Conservation (phyloP, 2,888 invertebrate species). For the Sympetrum striolatum region DNA sequence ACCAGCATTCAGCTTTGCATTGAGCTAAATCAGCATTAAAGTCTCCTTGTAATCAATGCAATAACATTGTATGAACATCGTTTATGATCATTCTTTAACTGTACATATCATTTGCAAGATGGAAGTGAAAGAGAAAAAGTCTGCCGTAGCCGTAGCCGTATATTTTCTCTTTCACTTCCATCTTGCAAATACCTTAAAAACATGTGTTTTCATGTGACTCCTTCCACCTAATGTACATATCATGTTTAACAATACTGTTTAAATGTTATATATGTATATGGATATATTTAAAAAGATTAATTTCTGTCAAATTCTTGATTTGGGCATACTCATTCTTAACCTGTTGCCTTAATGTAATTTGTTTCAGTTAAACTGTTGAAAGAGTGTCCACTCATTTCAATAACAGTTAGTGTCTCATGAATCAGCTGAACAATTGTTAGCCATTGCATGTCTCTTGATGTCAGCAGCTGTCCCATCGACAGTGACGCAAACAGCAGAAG, state of each 20-base stretch:
- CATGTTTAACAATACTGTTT: not conserved
- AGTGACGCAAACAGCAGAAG: constrained; percentile 8
- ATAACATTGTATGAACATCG: not conserved
- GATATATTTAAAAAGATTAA: not conserved
- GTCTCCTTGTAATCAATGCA: not conserved
- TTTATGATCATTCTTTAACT: not conserved
- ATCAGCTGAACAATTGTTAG: constrained; percentile 21
- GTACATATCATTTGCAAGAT: too few relatives aligned
- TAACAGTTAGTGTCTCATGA: not conserved
- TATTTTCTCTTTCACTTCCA: too few relatives aligned
- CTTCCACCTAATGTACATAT: too few relatives aligned
- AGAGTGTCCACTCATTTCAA: not conserved
- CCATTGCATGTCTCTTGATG: constrained; percentile 23
- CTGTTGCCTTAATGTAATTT: not conserved
- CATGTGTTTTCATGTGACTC: too few relatives aligned
- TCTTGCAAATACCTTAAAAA: too few relatives aligned
- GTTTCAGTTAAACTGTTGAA: not conserved
- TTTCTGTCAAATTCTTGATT: not conserved
- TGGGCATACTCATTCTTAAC: not conserved
- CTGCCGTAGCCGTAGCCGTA: too few relatives aligned
- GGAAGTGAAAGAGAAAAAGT: too few relatives aligned
- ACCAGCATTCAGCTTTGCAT: too few relatives aligned
- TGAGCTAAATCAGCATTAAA: not conserved
- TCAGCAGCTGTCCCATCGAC: constrained; percentile 45
- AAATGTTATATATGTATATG: not conserved